Percentiles rank a stretch among this genome's conserved stretches.
These are phyloP conservation scores for Poecilia latipinna DNA, from an alignment of 2,113 vertebrate species.

Conservation along the genomic window DNA sequence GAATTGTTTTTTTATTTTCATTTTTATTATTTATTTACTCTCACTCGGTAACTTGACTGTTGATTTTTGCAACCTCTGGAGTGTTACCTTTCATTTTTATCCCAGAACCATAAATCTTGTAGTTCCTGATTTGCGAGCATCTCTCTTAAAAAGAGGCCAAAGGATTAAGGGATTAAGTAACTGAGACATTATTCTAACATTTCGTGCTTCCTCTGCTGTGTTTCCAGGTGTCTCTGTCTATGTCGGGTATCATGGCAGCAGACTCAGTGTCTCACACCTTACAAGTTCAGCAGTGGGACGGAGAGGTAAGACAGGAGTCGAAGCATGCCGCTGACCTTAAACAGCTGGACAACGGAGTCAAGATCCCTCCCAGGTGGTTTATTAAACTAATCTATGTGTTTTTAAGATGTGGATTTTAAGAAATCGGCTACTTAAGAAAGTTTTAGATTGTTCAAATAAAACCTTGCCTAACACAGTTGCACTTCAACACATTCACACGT, in stretches of 20 bases:
- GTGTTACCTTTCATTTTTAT: no score
- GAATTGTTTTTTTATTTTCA: no score
- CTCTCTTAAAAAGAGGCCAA: no score
- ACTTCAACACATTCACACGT: no score
- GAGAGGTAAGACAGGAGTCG: constrained; percentile 94
- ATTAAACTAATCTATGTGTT: not conserved
- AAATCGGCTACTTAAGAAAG: not conserved
- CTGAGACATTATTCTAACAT: not conserved
- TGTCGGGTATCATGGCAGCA: constrained; percentile 90
- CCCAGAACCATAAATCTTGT: no score
- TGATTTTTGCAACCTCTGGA: no score
- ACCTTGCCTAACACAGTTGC: no score
- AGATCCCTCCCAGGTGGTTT: constrained; percentile 92
- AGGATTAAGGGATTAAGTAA: not conserved
- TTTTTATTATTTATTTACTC: no score
- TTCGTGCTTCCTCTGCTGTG: not conserved
- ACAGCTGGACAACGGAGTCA: constrained; percentile 92
- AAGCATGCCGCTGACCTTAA: constrained; percentile 90
- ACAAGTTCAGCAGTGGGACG: constrained; percentile 98
- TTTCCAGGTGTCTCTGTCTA: constrained; percentile 88
- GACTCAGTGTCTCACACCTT: constrained; percentile 93
- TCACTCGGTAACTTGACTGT: no score
- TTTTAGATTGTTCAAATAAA: not conserved
- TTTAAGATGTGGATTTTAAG: not conserved
- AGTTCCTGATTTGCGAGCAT: no score